Base-by-base conservation (phyloP, 2,888 invertebrate species). In the Yponomeuta sedellus region DNA sequence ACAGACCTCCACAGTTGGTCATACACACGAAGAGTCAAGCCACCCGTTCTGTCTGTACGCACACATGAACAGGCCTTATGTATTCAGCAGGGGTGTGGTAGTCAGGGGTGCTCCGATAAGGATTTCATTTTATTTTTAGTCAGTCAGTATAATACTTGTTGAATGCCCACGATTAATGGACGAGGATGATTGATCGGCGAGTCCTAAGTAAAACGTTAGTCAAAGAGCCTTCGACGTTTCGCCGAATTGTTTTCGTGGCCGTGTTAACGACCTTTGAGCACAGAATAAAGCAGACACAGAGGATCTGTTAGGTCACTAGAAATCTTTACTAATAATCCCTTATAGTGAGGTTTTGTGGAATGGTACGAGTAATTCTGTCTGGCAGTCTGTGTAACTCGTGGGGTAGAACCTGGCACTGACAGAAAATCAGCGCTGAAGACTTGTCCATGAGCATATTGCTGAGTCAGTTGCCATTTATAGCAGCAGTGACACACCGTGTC, bases 91-190 rank as follows among this genome's bases (percentile, higher is more conserved):
- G 85, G 64, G 85, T 81, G 86, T 79, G 71, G 70, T 69, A 25
- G 76, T 75, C 80, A 85, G 85, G 83, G 82, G 74, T 79, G 77
- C 72, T 70, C 75, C 82, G 85, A 84, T 85, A 86, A 82, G 83
- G 82, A 76, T 86, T 88, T 88, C 88, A 89, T 90, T 90, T 88
- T 89, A 88, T 52, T 52, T 52, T 52, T 52, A 52, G 16, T 52
- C 44, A 44, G 44, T 44, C 16, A 52, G 44, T 52, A 52, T 40
- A 44, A 61, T 61, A 91, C 90, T 89, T 91, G 90, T 91, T 91
- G 90, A 88, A 87, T 85, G 81, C 80, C 75, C 75, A 83, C 89
- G 89, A 90, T 89, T 83, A 87, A 88, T 89, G 86, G 83, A 82
- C 75, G 75, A 63, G 75, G 79, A 88, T 89, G 89, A 90, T 91